Evolutionary conservation across 2,888 invertebrate species (phyloP), one percentile per base, ranked within the genome.

Genomic region (Scaptomyza tumidula): DNA sequence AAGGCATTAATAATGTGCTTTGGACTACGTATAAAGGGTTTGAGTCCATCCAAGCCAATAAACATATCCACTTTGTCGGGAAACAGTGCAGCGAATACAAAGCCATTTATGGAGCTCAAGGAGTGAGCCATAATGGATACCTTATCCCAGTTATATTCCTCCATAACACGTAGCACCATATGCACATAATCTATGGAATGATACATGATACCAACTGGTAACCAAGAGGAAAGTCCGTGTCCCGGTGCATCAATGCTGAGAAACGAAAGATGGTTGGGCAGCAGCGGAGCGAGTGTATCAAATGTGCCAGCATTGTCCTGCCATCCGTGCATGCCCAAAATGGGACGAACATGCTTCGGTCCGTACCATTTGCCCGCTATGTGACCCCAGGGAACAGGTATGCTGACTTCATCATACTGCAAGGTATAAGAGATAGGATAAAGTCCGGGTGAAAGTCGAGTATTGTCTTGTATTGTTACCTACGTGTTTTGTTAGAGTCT

Each of bases 261-360:
- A 58, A 94, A 92, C 1, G 93, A 91, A 6, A 93, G 73, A 56
- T 93, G 88, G 24, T 91, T 75, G 3, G 93, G 92, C 27, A 96
- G 90, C 60, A 94, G 89, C 0, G 95, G 95, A 6, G 94, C 94
- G n/a, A 96, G 88, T 0, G 94, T 93, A 89, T 96, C 95, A 92
- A 95, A 97, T 27, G 78, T 88, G 0, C 96, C 96, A 0, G 83
- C 80, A 89, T 96, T 96, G 90, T 96, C 96, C 91, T 94, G 95
- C 95, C 95, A 95, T 0, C 96, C 96, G 87, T 96, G 96, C n/a
- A 96, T 85, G 0, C 95, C 95, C 31, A 96, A 89, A 63, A 96
- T 93, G 0, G 96, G 96, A 50, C 95, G 93, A 16, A 93, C 93
- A 69, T 94, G 92, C 71, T 93, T 93, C 3, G 93, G 93, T 11